Conservation (phyloP, 2,797 vertebrate genomes). For the Zalophus californianus region DNA sequence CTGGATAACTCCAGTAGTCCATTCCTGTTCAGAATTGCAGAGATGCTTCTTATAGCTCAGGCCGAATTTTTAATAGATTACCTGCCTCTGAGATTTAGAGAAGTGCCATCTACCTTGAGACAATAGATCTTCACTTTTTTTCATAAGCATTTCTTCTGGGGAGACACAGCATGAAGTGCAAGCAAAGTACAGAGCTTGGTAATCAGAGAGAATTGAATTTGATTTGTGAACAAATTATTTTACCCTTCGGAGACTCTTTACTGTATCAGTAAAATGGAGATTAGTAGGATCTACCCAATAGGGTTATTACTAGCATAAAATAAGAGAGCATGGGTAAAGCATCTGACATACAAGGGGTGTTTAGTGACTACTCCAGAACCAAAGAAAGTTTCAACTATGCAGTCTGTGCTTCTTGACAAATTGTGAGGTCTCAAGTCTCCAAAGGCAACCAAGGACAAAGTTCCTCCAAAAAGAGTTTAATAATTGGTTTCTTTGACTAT, state of each 20-base stretch:
- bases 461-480: not conserved
- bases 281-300: not conserved
- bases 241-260: not conserved
- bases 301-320: not conserved
- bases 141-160: conserved; percentile 9
- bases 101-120: not conserved
- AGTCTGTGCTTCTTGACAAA: not conserved
- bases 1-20: not conserved
- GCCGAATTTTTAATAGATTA: not conserved
- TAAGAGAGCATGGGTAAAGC: not conserved
- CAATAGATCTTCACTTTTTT: not conserved
- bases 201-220: not conserved
- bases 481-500: conserved; percentile 36
- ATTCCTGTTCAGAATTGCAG: not conserved
- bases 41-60: not conserved
- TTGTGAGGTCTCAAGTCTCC: not conserved
- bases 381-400: not conserved
- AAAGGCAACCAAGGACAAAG: conserved; percentile 40
- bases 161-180: not conserved
- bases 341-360: not conserved
- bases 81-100: conserved; percentile 2
- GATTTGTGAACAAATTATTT: not conserved
- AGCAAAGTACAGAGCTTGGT: not conserved
- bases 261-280: not conserved
- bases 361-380: not conserved